Base-by-base conservation (phyloP, 2,113 vertebrate genomes). In the Telmatochromis sp. region DNA sequence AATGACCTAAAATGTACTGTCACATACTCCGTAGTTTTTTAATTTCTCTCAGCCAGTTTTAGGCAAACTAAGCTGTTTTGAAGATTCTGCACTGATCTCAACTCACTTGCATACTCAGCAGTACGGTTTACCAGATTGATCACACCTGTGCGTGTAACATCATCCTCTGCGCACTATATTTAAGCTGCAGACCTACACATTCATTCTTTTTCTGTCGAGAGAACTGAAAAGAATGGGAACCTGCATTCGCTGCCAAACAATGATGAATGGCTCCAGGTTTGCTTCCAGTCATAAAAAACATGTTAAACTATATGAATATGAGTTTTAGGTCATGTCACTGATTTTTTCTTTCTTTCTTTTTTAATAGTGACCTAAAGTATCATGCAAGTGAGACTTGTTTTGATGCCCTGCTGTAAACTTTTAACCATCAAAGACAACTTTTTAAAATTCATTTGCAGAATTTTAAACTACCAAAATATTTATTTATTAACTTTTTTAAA, bases 11-110 rank as follows among this genome's bases (percentile, higher is more conserved):
- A 70, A 23, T 70, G n/a, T 40, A 23, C 3, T 42, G n/a, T 42
- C 11, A 70, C 35, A 42, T 21, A 70, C 0, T 42, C 35, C 0
- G 1, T 6, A 0, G 35, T 4, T 40, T 65, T 65, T 65, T n/a
- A 1, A 11, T 17, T 5, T 75, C 23, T 75, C 15, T 28, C 1
- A 28, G 9, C 14, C 1, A 75, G 21, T 45, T 73, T 73, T 73
- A 73, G 21, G 68, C 68, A 1, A 73, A 19, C 23, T 75, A 75
- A 49, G 9, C 70, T n/a, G 45, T 49, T 49, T 49, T 31, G 23
- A 31, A 49, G 70, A n/a, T 51, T 12, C 5, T 78, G 26, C 73
- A 78, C 23, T 78, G 42, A 78, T 49, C 42, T 49, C 42, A 49
- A 12, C 21, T 26, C 15, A 49, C 9, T 23, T 80, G 17, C 57